Base-by-base conservation (phyloP, 2,113 vertebrate species). In the Polypterus bichir region DNA sequence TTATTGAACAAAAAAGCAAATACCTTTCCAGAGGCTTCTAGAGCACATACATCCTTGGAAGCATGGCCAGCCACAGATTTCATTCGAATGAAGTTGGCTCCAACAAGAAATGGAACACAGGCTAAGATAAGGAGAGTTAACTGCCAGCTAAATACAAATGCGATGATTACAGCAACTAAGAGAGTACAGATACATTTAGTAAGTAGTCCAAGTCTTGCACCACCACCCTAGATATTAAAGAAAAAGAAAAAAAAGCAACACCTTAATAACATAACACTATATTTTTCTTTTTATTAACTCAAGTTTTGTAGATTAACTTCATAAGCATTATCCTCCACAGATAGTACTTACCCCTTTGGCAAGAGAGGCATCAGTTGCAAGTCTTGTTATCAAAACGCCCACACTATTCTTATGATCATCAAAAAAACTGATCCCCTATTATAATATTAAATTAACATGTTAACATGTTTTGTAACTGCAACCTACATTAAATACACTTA, bases 361-460 rank as follows among this genome's bases (percentile, higher is more conserved):
- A 65, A 76, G 75, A 60, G 80, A 89, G 69, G 85, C 85, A 73
- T 88, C 88, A 61, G 84, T 82, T 65, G 87, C 83, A 77, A 89
- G 78, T 70, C 85, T 81, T 62, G 87, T 88, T 60, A 88, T 71
- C 60, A 87, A 74, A 73, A 89, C 59, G 45, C 81, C 80, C 66
- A 83, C 75, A 59, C 71, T 76, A 74, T 86, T 80, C 63, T 75
- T 77, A 69, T 77, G 80, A 70, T 88, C 80, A 77, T 89, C 86
- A 48, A 89, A 88, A 78, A 83, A 86, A 52, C 75, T 79, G 46
- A 73, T 73, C 48, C 74, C 69, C 73, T 59, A 59, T 45, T 63
- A 27, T 27, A 27, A 27, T 27, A 27, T 27, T 27, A 27, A 27
- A 27, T 27, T 27, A 27, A 27, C 27, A 27, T 27, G 27, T 27